phyloP scores from a whole-genome alignment of 2,888 invertebrate species.

The Chymomyza caudatula region DNA sequence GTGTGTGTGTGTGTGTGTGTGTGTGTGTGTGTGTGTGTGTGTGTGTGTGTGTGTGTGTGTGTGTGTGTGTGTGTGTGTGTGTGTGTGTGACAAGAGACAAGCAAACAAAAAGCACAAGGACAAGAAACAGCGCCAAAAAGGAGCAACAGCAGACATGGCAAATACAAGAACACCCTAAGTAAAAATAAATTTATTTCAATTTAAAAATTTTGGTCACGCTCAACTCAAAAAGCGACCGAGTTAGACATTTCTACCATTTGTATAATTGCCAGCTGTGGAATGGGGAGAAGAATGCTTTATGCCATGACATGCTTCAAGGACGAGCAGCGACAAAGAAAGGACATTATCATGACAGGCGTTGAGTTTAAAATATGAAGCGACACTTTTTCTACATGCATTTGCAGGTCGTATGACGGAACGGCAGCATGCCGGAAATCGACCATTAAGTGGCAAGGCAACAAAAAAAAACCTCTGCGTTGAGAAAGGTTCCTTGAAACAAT shows the following conservation, averaged over 20 bases:
- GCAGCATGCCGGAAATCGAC: constrained; percentile 20
- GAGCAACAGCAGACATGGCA: constrained; percentile 3
- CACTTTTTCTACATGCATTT: not conserved
- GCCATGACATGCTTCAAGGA: constrained; percentile 61
- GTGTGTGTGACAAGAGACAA: constrained; percentile 24
- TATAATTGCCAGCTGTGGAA: constrained; percentile 48
- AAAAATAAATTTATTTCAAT: constrained; percentile 62
- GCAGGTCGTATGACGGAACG: not conserved
- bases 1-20: constrained; percentile 1
- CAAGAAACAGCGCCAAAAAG: not conserved
- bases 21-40: constrained; percentile 33
- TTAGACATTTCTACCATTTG: constrained; percentile 48
- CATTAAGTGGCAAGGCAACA: constrained; percentile 4
- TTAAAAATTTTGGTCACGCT: constrained; percentile 70
- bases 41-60: constrained; percentile 3
- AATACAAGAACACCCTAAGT: constrained; percentile 23
- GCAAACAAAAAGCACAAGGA: not conserved
- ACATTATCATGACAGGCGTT: constrained; percentile 52
- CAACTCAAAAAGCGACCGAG: constrained; percentile 52
- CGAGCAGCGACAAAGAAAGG: constrained; percentile 38
- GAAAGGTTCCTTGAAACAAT: constrained; percentile 7
- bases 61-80: not conserved
- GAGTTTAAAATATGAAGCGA: constrained; percentile 32
- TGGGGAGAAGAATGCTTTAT: constrained; percentile 39
- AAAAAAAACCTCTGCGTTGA: not conserved